A percentile compares a stretch with the other conserved stretches of the same genome.
phyloP scores from a whole-genome alignment of 2,113 vertebrate species.

The Proteles cristata region DNA sequence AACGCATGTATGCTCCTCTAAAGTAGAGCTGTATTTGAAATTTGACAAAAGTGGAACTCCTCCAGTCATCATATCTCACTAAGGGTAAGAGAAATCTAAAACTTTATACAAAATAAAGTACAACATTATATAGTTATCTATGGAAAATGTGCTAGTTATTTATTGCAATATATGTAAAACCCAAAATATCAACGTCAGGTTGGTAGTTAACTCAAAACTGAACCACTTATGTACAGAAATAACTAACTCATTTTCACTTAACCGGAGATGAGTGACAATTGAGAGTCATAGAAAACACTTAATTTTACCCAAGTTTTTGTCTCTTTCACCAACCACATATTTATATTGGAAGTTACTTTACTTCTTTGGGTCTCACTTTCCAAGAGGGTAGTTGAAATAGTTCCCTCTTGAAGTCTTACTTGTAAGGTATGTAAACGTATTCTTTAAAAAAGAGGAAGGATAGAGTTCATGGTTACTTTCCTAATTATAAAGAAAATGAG shows the following conservation, averaged over 20 bases:
- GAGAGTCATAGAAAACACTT: conserved; percentile 10
- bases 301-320: neutral
- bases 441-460: neutral
- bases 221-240: neutral
- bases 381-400: neutral
- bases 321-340: neutral
- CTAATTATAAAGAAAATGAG: conserved; percentile 29
- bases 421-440: neutral
- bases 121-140: neutral
- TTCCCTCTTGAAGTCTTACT: neutral
- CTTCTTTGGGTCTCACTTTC: neutral
- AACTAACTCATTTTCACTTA: neutral
- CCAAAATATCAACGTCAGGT: neutral
- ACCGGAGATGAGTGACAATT: neutral
- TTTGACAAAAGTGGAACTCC: neutral
- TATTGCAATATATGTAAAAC: neutral
- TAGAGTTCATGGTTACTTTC: neutral
- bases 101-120: neutral
- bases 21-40: neutral
- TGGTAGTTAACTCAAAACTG: neutral
- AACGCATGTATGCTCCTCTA: neutral
- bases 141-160: neutral
- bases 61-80: neutral
- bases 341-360: neutral
- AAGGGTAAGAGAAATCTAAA: neutral